phyloP scores from a whole-genome alignment of 2,888 invertebrate species.

The Himalopsyche kuldschensis region DNA sequence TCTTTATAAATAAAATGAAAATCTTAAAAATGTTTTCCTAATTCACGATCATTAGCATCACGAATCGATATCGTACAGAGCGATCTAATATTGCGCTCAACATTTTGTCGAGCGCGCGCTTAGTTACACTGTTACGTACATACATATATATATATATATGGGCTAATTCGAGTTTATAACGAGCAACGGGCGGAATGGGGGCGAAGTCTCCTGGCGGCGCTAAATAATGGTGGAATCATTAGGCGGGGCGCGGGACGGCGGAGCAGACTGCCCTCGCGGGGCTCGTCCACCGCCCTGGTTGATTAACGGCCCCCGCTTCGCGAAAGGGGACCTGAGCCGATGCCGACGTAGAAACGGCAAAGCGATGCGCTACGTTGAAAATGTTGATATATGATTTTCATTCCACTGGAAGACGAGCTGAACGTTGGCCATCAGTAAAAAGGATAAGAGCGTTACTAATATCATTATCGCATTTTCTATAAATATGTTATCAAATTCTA shows the following conservation, averaged over 20 bases:
- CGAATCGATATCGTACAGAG: neutral
- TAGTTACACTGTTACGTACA: neutral
- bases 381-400: neutral
- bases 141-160: neutral
- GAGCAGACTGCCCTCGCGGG: constrained; percentile 27
- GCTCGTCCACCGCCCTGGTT: constrained; percentile 20
- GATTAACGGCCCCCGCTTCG: constrained; percentile 26
- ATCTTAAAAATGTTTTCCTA: neutral
- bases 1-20: neutral
- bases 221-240: constrained; percentile 29
- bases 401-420: neutral
- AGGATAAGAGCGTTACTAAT: no score
- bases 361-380: neutral
- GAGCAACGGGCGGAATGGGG: neutral
- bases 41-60: neutral
- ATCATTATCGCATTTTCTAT: no score
- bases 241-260: constrained; percentile 3
- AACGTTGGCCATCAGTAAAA: neutral
- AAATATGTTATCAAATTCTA: no score
- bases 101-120: neutral
- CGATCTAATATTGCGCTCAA: neutral
- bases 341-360: neutral
- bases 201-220: constrained; percentile 25
- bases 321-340: neutral
- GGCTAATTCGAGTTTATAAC: neutral